Evolutionary conservation across 2,797 vertebrate species (phyloP).

Genomic region (Eulemur albifrons): DNA sequence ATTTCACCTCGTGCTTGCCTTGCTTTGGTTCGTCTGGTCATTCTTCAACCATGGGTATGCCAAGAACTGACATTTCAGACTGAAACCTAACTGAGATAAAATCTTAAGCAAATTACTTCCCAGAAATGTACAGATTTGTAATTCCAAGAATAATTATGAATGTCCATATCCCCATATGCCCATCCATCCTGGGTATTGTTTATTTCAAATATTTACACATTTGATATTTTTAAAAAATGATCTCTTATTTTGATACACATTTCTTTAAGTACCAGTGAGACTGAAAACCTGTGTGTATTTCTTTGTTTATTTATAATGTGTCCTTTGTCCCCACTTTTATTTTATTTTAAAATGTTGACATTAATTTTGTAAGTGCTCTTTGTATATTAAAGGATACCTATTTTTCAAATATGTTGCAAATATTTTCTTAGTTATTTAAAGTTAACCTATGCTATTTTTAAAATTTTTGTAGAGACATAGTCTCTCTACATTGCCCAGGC

Average conservation of each 20-base stretch:
- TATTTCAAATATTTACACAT: neutral
- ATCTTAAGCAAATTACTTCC: neutral
- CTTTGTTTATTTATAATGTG: neutral
- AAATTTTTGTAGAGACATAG: neutral
- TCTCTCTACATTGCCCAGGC: neutral
- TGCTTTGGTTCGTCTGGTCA: too few species aligned
- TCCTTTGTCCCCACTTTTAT: neutral
- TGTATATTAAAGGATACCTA: neutral
- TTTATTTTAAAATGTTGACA: neutral
- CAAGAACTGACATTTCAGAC: too few species aligned
- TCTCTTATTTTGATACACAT: neutral
- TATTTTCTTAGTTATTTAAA: neutral
- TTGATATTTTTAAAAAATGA: neutral
- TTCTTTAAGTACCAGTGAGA: neutral
- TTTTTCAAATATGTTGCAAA: neutral
- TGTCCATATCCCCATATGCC: neutral
- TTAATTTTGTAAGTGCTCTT: neutral
- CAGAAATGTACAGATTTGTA: neutral
- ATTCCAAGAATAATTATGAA: neutral
- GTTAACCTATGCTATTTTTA: neutral
- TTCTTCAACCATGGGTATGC: too few species aligned
- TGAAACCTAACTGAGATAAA: too few species aligned
- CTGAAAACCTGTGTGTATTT: neutral
- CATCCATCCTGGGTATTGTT: neutral
- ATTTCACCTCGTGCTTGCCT: too few species aligned